phyloP scores from a whole-genome alignment of 2,113 vertebrate species.

The Serilophus lunatus region DNA sequence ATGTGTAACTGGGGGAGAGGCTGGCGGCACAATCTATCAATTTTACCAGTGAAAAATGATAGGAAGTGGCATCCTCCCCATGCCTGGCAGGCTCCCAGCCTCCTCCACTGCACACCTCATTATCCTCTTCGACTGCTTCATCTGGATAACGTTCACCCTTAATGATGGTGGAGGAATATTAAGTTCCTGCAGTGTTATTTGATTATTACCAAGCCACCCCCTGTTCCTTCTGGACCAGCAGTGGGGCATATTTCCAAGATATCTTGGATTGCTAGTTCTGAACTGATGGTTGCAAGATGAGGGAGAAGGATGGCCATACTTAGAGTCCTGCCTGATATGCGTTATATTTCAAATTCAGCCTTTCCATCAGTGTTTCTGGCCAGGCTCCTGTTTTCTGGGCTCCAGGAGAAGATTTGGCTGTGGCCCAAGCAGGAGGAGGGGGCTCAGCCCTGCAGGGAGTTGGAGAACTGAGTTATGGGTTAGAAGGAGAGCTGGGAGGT shows the following conservation, averaged over 20 bases:
- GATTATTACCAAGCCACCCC: not conserved
- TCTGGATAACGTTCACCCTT: not conserved
- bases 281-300: not conserved
- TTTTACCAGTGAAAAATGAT: constrained; percentile 15
- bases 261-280: not conserved
- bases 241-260: not conserved
- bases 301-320: not conserved
- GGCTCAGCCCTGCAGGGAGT: not conserved
- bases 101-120: constrained; percentile 10
- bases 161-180: not conserved
- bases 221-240: not conserved
- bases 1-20: not conserved
- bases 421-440: not conserved
- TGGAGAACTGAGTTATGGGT: not conserved
- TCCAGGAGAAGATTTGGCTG: not conserved
- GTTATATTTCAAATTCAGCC: not conserved
- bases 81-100: not conserved
- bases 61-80: constrained; percentile 11
- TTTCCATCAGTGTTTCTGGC: not conserved
- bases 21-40: not conserved
- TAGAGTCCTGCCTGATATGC: not conserved
- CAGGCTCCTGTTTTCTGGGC: not conserved
- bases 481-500: not conserved
- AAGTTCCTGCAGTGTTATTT: not conserved
- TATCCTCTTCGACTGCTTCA: not conserved